A percentile compares a stretch with the other conserved stretches of the same genome.
Evolutionary conservation across 92 coral and sea anemone species (phyloP).

Genomic region (Porites cylindrica): DNA sequence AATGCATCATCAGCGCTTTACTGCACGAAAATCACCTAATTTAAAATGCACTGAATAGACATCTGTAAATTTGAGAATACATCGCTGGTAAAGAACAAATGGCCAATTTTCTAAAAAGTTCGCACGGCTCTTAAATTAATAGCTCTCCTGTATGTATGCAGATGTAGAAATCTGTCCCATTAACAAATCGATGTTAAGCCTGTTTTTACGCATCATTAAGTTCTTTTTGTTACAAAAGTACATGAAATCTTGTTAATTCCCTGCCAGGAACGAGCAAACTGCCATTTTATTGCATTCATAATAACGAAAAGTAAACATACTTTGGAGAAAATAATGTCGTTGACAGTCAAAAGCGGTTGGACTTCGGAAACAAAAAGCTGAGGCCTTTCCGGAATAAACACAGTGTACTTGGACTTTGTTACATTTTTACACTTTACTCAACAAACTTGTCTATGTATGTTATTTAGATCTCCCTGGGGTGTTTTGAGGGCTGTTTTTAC

Average conservation of each 20-base stretch:
- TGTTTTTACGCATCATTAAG: background rate
- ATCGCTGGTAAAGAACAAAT: background rate
- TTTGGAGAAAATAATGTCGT: slow-evolving; percentile 14
- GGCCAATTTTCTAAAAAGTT: background rate
- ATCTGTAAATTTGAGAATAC: background rate
- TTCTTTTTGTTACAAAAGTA: background rate
- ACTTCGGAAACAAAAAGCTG: slow-evolving; percentile 12
- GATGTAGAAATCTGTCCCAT: background rate
- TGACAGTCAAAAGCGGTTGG: slow-evolving; percentile 30
- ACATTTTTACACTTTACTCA: slow-evolving; percentile 8
- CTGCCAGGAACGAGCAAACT: slow-evolving; percentile 4
- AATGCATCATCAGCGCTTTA: slow-evolving; percentile 21
- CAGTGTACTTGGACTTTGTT: slow-evolving; percentile 3
- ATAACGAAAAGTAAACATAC: slow-evolving; percentile 29
- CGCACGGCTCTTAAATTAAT: background rate
- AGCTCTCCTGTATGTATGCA: background rate
- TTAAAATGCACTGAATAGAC: background rate
- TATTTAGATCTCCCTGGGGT: background rate
- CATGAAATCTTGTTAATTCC: background rate
- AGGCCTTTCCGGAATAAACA: slow-evolving; percentile 43
- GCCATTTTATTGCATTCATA: slow-evolving; percentile 12
- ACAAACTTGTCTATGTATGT: background rate
- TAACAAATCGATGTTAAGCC: slow-evolving; percentile 2
- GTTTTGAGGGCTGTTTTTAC: background rate
- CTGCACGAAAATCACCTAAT: background rate